phyloP scores from a whole-genome alignment of 2,113 vertebrate species.

The Cisticola juncidis region DNA sequence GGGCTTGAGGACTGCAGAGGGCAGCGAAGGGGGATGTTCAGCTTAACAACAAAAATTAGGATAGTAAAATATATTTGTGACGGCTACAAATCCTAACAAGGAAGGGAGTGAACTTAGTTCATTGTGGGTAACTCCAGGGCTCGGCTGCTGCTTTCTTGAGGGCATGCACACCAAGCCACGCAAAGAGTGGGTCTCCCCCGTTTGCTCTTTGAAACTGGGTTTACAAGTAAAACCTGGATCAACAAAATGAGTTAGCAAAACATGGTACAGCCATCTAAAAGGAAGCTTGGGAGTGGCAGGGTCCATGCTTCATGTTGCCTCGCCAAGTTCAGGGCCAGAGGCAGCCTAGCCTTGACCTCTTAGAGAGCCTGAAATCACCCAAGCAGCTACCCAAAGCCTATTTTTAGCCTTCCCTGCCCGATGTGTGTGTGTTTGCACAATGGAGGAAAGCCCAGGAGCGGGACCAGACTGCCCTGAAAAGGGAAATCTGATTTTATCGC shows the following conservation, averaged over 20 bases:
- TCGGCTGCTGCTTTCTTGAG: not conserved
- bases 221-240: not conserved
- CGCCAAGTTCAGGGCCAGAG: conserved; percentile 8
- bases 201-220: not conserved
- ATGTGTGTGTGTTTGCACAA: conserved; percentile 34
- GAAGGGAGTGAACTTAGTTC: not conserved
- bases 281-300: not conserved
- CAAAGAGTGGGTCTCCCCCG: fast-evolving
- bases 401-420: conserved; percentile 42
- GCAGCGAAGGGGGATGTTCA: not conserved
- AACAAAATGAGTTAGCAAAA: not conserved
- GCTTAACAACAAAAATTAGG: not conserved
- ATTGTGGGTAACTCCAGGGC: not conserved
- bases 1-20: not conserved
- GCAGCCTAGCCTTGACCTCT: conserved; percentile 26
- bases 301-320: not conserved
- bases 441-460: conserved; percentile 20
- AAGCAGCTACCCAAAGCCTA: conserved; percentile 36
- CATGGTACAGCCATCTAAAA: not conserved
- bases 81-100: not conserved
- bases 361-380: conserved; percentile 16
- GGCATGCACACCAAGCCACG: fast-evolving
- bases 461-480: conserved; percentile 31
- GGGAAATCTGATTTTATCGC: conserved; percentile 66
- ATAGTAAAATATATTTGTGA: not conserved